Percentiles rank a stretch among this genome's conserved stretches.
These are phyloP conservation scores for Crypturellus tataupa DNA, from an alignment of 2,797 vertebrate species.

Conservation along the genomic window DNA sequence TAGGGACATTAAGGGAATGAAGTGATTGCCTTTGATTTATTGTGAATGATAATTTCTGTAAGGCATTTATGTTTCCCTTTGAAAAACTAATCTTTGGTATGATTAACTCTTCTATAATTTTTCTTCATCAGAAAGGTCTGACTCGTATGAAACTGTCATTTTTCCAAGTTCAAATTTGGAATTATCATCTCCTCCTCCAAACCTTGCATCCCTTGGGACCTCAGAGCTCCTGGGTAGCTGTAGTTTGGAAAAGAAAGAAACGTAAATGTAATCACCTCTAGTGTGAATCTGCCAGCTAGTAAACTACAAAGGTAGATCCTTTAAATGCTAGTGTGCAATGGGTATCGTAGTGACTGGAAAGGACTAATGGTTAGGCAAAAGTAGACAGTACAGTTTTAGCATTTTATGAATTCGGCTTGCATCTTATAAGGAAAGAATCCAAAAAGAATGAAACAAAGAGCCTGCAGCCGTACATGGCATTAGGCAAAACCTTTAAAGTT, in stretches of 20 bases:
- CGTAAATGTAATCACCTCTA: fast-evolving
- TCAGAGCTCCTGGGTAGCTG: neutral
- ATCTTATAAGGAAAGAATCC: neutral
- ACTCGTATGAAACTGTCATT: neutral
- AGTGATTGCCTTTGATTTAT: neutral
- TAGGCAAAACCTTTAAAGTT: neutral
- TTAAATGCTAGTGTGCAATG: neutral
- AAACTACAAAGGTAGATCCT: neutral
- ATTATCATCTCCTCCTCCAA: neutral
- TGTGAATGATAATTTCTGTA: neutral
- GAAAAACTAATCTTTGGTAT: neutral
- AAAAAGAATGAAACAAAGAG: neutral
- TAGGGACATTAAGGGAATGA: neutral
- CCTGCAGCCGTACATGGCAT: neutral
- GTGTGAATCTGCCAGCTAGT: neutral
- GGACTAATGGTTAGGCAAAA: neutral
- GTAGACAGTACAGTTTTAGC: neutral
- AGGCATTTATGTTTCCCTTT: neutral
- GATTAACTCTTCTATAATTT: neutral
- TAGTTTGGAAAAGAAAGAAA: neutral
- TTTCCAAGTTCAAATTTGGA: neutral
- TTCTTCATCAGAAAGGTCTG: neutral
- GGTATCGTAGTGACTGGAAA: neutral
- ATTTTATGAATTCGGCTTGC: neutral
- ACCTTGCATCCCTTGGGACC: neutral